Evolutionary conservation across 2,113 vertebrate genomes (phyloP).

Genomic region (Oncorhynchus nerka): DNA sequence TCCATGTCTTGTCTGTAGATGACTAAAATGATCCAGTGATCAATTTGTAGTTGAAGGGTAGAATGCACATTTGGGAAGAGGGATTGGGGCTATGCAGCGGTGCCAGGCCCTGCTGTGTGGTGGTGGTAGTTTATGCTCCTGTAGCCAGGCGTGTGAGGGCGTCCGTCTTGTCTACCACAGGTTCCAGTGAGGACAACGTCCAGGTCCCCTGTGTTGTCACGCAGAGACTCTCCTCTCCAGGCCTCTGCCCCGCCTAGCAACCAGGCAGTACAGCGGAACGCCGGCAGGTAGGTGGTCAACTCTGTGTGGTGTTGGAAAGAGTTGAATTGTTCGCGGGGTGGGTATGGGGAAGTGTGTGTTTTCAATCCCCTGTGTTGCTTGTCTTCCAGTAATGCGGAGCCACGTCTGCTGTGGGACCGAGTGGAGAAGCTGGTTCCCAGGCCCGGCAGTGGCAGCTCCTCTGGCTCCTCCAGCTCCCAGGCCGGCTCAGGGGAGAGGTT

Average conservation of each 20-base stretch:
- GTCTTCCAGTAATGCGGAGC: conserved; percentile 83
- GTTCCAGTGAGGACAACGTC: conserved; percentile 92
- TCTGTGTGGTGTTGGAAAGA: background rate
- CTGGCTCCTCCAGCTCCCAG: conserved; percentile 87
- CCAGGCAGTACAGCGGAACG: conserved; percentile 84
- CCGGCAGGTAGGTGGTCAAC: conserved; percentile 74
- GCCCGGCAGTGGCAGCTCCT: conserved; percentile 93
- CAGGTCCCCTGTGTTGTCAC: conserved; percentile 90
- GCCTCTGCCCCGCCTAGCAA: conserved; percentile 79
- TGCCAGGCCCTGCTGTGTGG: too few species aligned
- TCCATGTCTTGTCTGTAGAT: too few species aligned
- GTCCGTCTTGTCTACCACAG: conserved; percentile 33
- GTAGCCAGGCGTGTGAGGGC: background rate
- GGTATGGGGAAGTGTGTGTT: background rate
- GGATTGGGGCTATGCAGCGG: too few species aligned
- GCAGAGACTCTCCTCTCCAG: conserved; percentile 90
- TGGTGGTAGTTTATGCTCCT: background rate
- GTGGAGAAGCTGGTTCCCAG: conserved; percentile 94
- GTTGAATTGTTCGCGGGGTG: background rate
- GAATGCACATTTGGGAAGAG: too few species aligned
- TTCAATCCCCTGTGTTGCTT: background rate
- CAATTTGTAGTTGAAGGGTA: too few species aligned
- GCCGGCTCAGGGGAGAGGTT: conserved; percentile 91
- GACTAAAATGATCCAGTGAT: too few species aligned
- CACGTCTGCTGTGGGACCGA: conserved; percentile 92